These are phyloP conservation scores for Scaptomyza parva DNA, from an alignment of 2,888 invertebrate genomes.

Conservation along the genomic window DNA sequence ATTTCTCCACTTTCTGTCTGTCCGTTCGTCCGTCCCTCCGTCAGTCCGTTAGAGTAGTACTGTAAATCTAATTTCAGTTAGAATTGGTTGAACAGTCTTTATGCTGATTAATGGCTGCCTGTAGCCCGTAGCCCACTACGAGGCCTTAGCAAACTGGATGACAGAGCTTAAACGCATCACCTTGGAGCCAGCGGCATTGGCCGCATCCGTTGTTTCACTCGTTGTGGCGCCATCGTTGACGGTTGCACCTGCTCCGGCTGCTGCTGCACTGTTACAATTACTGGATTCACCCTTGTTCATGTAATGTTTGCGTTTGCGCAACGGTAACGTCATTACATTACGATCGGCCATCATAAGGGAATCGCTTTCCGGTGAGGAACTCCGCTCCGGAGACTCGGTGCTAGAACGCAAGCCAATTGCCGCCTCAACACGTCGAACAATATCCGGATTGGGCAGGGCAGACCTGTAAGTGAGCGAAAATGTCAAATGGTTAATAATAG, in stretches of 20 bases:
- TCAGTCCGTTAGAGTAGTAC: conserved; percentile 4
- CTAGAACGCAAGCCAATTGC: conserved; percentile 85
- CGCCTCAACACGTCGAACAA: conserved; percentile 88
- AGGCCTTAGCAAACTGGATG: conserved; percentile 93
- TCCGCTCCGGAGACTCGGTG: conserved; percentile 85
- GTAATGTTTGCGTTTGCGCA: conserved; percentile 92
- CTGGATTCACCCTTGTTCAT: conserved; percentile 86
- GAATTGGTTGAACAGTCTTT: conserved; percentile 73
- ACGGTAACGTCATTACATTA: conserved; percentile 89
- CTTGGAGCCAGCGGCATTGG: conserved; percentile 57
- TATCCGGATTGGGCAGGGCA: conserved; percentile 81
- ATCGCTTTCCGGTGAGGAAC: conserved; percentile 86
- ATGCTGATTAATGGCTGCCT: conserved; percentile 60
- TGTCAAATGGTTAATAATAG: neutral
- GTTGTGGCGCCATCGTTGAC: conserved; percentile 14
- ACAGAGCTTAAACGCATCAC: conserved; percentile 89
- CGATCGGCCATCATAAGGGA: conserved; percentile 86
- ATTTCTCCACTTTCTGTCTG: neutral
- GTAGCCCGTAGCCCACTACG: conserved; percentile 82
- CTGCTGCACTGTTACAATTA: conserved; percentile 20
- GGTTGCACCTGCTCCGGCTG: conserved; percentile 5
- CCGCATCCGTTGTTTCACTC: conserved; percentile 20
- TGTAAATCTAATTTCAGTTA: conserved; percentile 74
- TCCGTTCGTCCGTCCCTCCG: neutral
- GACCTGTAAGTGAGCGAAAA: conserved; percentile 65